Conservation (phyloP, 2,797 vertebrate species). For the Prionace glauca region DNA sequence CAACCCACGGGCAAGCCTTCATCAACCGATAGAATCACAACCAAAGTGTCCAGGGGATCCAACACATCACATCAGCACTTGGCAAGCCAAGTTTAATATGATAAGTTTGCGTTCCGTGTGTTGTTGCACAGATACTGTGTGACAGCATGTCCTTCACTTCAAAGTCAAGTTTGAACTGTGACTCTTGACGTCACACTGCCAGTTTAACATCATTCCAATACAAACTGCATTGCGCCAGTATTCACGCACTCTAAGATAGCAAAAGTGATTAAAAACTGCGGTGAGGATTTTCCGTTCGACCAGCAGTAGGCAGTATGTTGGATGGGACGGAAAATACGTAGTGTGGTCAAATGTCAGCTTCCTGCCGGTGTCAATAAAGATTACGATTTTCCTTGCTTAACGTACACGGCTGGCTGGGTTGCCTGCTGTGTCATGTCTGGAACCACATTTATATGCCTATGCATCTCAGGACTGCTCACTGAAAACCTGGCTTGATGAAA, state of each 20-base stretch:
- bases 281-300: too few species aligned
- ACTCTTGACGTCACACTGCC: not conserved
- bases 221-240: not conserved
- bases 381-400: too few species aligned
- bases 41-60: not conserved
- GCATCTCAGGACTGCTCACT: too few species aligned
- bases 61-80: not conserved
- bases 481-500: too few species aligned
- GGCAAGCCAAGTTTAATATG: not conserved
- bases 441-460: too few species aligned
- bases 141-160: not conserved
- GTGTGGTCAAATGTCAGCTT: too few species aligned
- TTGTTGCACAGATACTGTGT: not conserved
- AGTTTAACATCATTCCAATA: not conserved
- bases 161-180: not conserved
- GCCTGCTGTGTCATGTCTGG: too few species aligned
- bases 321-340: too few species aligned
- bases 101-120: not conserved
- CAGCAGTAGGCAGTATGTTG: too few species aligned
- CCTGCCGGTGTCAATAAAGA: too few species aligned
- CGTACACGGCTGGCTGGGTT: too few species aligned
- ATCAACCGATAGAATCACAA: not conserved
- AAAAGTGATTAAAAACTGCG: too few species aligned
- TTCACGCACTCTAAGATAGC: not conserved
- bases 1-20: not conserved